phyloP scores from a whole-genome alignment of 2,888 invertebrate genomes.

The Malthinus seriepunctatus region DNA sequence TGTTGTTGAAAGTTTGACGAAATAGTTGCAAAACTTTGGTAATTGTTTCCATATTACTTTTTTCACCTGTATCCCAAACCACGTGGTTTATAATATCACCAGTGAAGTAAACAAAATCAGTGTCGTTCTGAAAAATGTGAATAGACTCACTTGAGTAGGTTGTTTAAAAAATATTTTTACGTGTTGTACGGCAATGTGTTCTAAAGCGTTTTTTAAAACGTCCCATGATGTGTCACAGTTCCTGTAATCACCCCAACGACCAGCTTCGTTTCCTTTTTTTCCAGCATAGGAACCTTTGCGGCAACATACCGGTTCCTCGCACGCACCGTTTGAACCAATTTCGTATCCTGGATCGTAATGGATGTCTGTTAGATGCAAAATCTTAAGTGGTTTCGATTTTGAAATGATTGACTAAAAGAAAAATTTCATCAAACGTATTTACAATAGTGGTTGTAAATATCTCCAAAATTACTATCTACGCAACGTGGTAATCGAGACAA shows the following conservation, averaged over 20 bases:
- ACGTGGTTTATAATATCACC: slow-evolving; percentile 88
- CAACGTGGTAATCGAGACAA: neutral
- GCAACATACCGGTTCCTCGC: slow-evolving; percentile 81
- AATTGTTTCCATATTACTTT: slow-evolving; percentile 65
- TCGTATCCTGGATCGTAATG: slow-evolving; percentile 80
- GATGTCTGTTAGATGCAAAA: slow-evolving; percentile 77
- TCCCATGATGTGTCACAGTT: slow-evolving; percentile 75
- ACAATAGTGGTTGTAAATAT: no score
- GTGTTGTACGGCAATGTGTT: slow-evolving; percentile 26
- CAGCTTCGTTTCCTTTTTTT: slow-evolving; percentile 58
- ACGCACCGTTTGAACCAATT: slow-evolving; percentile 67
- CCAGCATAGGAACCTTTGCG: slow-evolving; percentile 60
- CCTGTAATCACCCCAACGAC: slow-evolving; percentile 81
- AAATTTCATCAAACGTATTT: no score
- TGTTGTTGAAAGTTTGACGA: slow-evolving; percentile 53
- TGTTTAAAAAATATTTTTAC: slow-evolving; percentile 7
- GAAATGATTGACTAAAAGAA: neutral
- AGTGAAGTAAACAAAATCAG: slow-evolving; percentile 76
- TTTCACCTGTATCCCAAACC: slow-evolving; percentile 80
- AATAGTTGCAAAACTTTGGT: slow-evolving; percentile 54
- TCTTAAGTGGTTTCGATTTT: slow-evolving; percentile 37
- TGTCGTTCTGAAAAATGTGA: slow-evolving; percentile 48
- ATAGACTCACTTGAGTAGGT: slow-evolving; percentile 76
- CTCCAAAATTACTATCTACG: no score
- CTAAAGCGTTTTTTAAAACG: slow-evolving; percentile 63